Evolutionary conservation across 2,797 vertebrate genomes (phyloP).

Genomic region (Hippoglossus hippoglossus): DNA sequence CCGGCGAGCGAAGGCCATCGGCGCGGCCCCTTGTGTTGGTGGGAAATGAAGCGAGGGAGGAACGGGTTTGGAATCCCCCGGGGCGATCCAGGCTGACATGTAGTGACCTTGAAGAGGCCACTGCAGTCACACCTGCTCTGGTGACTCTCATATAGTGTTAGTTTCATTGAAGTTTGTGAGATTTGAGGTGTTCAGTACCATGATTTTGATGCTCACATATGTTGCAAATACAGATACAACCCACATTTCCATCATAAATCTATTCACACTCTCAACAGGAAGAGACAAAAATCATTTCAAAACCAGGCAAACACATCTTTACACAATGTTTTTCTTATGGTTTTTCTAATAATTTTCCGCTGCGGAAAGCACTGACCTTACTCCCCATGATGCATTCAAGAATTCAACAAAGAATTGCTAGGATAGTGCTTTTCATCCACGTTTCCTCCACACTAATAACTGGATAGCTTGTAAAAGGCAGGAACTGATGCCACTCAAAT

Average conservation of each 20-base stretch:
- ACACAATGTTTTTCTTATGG: background rate
- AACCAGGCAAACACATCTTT: background rate
- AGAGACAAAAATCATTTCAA: conserved; percentile 32
- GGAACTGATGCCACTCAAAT: conserved; percentile 4
- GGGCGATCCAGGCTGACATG: conserved; percentile 12
- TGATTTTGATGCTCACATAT: conserved; percentile 14
- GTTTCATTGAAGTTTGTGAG: conserved; percentile 1
- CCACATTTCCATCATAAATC: background rate
- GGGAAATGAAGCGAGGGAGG: conserved; percentile 57
- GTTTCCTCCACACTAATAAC: background rate
- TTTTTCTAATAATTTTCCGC: conserved; percentile 23
- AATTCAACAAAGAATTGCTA: background rate
- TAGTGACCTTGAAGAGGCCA: conserved; percentile 39
- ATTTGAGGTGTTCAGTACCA: background rate
- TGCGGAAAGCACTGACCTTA: conserved; percentile 4
- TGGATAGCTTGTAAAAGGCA: background rate
- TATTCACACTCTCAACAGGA: background rate
- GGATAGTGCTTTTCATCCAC: background rate
- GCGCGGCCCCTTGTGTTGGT: conserved; percentile 32
- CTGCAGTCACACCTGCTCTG: background rate
- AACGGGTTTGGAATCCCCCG: conserved; percentile 19
- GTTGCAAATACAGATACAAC: conserved; percentile 10
- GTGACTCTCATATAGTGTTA: background rate
- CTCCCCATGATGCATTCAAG: background rate
- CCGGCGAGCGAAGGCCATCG: conserved; percentile 62